Percentiles rank a stretch among this genome's conserved stretches.
Evolutionary conservation across 2,888 invertebrate genomes (phyloP).

Genomic region (Ophioninae sp.): DNA sequence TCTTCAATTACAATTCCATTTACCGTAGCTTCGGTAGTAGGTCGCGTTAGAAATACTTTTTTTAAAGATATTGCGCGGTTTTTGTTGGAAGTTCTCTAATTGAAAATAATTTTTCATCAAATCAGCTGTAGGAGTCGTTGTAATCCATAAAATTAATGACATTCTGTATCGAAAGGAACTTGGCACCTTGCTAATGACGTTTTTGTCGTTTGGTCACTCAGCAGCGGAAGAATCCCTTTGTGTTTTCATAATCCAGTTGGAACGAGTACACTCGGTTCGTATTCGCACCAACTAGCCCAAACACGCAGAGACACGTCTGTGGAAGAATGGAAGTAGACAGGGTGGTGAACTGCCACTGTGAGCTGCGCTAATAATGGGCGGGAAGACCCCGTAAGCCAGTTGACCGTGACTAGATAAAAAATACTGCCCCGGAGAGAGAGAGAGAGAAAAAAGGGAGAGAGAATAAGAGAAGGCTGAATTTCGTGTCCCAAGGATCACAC

Average conservation of each 20-base stretch:
- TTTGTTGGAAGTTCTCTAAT: not conserved
- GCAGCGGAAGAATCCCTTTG: too few relatives aligned
- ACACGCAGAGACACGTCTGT: constrained; percentile 4
- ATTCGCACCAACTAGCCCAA: constrained; percentile 1
- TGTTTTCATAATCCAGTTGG: not conserved
- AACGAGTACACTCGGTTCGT: not conserved
- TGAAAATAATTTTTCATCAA: not conserved
- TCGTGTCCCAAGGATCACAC: constrained; percentile 24
- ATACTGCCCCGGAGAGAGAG: constrained; percentile 77
- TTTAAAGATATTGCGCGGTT: not conserved
- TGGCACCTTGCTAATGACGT: too few relatives aligned
- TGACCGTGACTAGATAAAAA: constrained; percentile 82
- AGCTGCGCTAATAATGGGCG: constrained; percentile 80
- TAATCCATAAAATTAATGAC: not conserved
- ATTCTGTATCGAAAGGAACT: not conserved
- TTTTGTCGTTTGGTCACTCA: too few relatives aligned
- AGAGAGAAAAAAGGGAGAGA: constrained; percentile 24
- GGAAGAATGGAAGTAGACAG: constrained; percentile 31
- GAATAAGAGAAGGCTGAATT: constrained; percentile 15
- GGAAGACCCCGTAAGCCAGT: constrained; percentile 79
- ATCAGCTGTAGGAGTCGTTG: not conserved
- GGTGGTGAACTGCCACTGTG: constrained; percentile 60
- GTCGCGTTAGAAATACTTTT: not conserved
- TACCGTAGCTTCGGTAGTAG: too few relatives aligned
- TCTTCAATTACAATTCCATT: too few relatives aligned